Percentiles rank a stretch among this genome's conserved stretches.
Conservation (phyloP, 2,888 invertebrate species). For the Helobdella robusta region DNA sequence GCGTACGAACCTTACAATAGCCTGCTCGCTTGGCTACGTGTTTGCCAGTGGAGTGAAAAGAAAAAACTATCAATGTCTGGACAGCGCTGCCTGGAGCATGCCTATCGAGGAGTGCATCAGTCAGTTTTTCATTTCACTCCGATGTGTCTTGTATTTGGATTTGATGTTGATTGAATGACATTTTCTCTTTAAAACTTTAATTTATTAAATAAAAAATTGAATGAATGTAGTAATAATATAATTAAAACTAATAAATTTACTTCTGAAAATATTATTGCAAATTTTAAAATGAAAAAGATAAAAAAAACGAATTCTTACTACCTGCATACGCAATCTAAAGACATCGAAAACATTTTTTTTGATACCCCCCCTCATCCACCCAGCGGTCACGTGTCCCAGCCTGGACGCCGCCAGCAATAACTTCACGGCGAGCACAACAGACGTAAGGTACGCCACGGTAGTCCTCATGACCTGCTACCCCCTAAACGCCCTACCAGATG, state of each 20-base stretch:
- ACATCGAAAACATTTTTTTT: not conserved
- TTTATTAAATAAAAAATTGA: too few species aligned
- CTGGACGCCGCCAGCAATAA: conserved; percentile 8
- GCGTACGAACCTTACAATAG: not conserved
- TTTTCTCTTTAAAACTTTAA: too few species aligned
- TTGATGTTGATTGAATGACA: too few species aligned
- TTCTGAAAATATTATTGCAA: not conserved
- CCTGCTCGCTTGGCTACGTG: conserved; percentile 16
- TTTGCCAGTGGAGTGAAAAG: conserved; percentile 5
- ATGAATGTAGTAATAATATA: not conserved
- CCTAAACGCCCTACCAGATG: conserved; percentile 14
- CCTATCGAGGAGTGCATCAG: not conserved
- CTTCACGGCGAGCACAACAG: conserved; percentile 11
- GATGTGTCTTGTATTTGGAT: too few species aligned
- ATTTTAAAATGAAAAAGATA: too few species aligned
- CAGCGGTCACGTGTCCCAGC: conserved; percentile 14
- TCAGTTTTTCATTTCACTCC: too few species aligned
- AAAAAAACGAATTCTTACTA: too few species aligned
- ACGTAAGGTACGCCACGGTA: not conserved
- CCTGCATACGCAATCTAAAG: too few species aligned
- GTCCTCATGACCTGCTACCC: conserved; percentile 9
- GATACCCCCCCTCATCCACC: too few species aligned
- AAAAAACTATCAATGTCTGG: not conserved
- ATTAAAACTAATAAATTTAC: not conserved
- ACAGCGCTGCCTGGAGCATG: conserved; percentile 5